Evolutionary conservation across 2,888 invertebrate genomes (phyloP), one percentile per base, ranked within the genome.

Genomic region (Toxonevra muliebris): DNA sequence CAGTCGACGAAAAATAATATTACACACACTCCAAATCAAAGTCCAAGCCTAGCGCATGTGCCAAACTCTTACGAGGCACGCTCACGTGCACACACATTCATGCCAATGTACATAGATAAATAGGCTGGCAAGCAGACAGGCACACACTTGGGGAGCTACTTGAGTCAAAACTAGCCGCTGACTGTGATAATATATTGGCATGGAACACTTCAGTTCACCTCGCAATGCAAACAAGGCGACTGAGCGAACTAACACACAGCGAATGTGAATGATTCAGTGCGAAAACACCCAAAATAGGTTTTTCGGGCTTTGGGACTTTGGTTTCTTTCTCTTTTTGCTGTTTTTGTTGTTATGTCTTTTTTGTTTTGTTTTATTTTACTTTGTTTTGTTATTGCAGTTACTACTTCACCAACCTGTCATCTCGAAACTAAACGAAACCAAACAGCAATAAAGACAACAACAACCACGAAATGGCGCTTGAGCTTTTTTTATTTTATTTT

Each of bases 221-320:
- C 64, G 77, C 73, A 78, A 77, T 79, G 77, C 76, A 78, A 78
- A 76, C 71, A 75, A 72, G 71, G 76, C 72, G 53, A 55, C n/a
- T n/a, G n/a, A n/a, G n/a, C n/a, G n/a, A n/a, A n/a, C n/a, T n/a
- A n/a, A n/a, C n/a, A n/a, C n/a, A n/a, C n/a, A n/a, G 10, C 19
- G 19, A 45, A 9, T 17, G 57, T 60, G 65, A 76, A 72, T 80
- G 80, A 80, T 80, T 80, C 80, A 80, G 80, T 79, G 74, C 66
- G 74, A 75, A 78, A 78, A 78, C 72, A 76, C 75, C 64, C 72
- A 72, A 76, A 72, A 71, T 71, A 72, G 64, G 61, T 65, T 65
- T 7, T 30, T 30, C 30, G 30, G 30, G 30, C 30, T 30, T 30
- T 30, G 30, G 30, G 30, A 30, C 7, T 30, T 30, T 30, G 30